A percentile compares a stretch with the other conserved stretches of the same genome.
Evolutionary conservation across 1,140 invertebrate species (phyloP).

Genomic region (Drosophila littoralis): DNA sequence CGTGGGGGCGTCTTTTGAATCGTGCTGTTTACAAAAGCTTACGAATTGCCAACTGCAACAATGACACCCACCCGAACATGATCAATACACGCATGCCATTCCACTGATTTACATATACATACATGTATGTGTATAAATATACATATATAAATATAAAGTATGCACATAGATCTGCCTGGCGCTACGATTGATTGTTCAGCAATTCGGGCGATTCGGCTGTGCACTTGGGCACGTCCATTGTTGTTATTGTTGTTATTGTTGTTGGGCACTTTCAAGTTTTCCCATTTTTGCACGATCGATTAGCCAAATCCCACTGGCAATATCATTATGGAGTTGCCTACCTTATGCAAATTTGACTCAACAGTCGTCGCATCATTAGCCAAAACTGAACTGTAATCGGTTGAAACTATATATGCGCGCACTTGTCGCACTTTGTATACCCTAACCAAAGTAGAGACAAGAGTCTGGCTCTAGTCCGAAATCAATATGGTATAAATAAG

Average conservation of each 20-base stretch:
- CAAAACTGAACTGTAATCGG: constrained; percentile 28
- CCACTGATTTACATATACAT: constrained; percentile 31
- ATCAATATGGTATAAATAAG: no score
- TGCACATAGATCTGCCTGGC: not conserved
- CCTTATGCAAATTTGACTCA: constrained; percentile 27
- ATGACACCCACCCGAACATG: constrained; percentile 30
- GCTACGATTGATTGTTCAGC: constrained; percentile 14
- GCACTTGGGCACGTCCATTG: constrained; percentile 32
- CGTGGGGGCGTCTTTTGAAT: constrained; percentile 19
- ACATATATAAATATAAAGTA: not conserved
- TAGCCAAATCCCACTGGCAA: constrained; percentile 38
- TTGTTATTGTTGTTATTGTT: not conserved
- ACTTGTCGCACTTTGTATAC: constrained; percentile 2
- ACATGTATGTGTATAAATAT: not conserved
- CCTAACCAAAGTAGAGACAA: not conserved
- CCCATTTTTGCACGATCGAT: constrained; percentile 44
- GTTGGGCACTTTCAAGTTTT: constrained; percentile 1
- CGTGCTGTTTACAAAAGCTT: constrained; percentile 15
- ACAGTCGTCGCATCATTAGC: constrained; percentile 28
- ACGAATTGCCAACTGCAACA: constrained; percentile 17
- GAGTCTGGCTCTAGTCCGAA: no score
- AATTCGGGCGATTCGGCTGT: not conserved
- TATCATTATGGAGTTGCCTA: constrained; percentile 31
- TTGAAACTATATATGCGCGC: not conserved
- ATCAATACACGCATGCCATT: constrained; percentile 21